Evolutionary conservation across 2,113 vertebrate species (phyloP).

Genomic region (Sigmodon hispidus): DNA sequence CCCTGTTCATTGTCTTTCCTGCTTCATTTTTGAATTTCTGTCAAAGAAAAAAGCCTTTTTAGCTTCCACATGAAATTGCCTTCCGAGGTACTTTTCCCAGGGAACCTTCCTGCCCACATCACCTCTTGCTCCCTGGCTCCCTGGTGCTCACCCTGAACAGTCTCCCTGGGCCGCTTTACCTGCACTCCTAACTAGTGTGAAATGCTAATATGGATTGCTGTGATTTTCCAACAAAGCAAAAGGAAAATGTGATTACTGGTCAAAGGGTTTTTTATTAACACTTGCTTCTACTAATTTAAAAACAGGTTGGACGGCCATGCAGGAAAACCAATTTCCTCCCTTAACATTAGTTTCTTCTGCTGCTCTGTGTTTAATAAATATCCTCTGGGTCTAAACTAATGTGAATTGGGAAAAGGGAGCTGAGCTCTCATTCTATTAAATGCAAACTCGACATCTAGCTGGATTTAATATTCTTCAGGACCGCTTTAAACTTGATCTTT

Average conservation of each 20-base stretch:
- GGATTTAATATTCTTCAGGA: slow-evolving; percentile 42
- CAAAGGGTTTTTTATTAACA: slow-evolving; percentile 74
- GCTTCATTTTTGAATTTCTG: slow-evolving; percentile 63
- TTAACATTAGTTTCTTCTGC: slow-evolving; percentile 72
- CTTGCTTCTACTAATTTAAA: slow-evolving; percentile 82
- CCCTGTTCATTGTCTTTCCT: slow-evolving; percentile 65
- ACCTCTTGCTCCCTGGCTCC: slow-evolving; percentile 70
- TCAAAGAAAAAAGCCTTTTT: slow-evolving; percentile 47
- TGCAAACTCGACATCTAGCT: not conserved
- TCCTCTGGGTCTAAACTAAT: slow-evolving; percentile 56
- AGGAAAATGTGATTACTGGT: slow-evolving; percentile 80
- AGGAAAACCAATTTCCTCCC: slow-evolving; percentile 81
- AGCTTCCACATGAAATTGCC: slow-evolving; percentile 62
- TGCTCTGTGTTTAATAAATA: slow-evolving; percentile 79
- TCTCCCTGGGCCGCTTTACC: slow-evolving; percentile 73
- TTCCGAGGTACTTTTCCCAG: slow-evolving; percentile 69
- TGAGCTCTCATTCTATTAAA: slow-evolving; percentile 50
- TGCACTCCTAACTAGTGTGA: slow-evolving; percentile 80
- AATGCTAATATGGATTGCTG: slow-evolving; percentile 80
- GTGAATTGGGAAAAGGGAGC: slow-evolving; percentile 51
- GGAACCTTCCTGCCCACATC: slow-evolving; percentile 64
- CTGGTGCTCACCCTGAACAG: slow-evolving; percentile 61
- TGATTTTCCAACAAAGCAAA: slow-evolving; percentile 80
- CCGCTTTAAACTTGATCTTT: slow-evolving; percentile 50
- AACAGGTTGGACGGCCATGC: slow-evolving; percentile 70